These are phyloP conservation scores for Sinocyclocheilus rhinocerous DNA, from an alignment of 2,113 vertebrate genomes.

Conservation along the genomic window DNA sequence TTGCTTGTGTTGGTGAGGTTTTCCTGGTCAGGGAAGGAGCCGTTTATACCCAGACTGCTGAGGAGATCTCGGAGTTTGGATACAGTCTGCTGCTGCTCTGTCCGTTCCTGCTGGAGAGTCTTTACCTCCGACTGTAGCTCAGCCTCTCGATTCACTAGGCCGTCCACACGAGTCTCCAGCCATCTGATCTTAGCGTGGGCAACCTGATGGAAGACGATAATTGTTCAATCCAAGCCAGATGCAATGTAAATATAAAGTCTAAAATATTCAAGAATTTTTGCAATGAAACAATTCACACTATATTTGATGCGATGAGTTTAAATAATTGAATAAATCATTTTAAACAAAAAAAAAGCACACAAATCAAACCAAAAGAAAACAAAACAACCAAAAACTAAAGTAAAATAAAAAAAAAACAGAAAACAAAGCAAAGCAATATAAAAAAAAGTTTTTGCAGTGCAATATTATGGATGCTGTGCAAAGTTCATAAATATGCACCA, in stretches of 20 bases:
- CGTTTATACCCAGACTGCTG: conserved; percentile 52
- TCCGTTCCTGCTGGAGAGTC: conserved; percentile 82
- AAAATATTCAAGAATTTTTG: background rate
- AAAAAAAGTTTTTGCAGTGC: too few relatives aligned
- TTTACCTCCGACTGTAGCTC: conserved; percentile 80
- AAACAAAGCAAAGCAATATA: too few relatives aligned
- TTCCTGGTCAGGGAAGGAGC: background rate
- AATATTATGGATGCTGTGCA: too few relatives aligned
- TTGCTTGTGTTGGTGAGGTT: background rate
- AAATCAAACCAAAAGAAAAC: background rate
- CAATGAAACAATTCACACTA: background rate
- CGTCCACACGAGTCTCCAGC: conserved; percentile 83
- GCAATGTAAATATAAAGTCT: background rate
- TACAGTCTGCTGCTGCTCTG: conserved; percentile 76
- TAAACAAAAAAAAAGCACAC: background rate
- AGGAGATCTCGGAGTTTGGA: conserved; percentile 73
- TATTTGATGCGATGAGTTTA: background rate
- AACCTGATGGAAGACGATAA: conserved; percentile 71
- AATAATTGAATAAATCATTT: background rate
- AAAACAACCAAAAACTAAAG: background rate
- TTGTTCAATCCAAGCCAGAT: background rate
- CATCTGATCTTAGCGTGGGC: conserved; percentile 86
- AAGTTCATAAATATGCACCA: too few relatives aligned
- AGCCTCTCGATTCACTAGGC: conserved; percentile 78
- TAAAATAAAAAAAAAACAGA: too few relatives aligned